Evolutionary conservation across 2,113 vertebrate genomes (phyloP).

Genomic region (Chascanopsetta lugubris): DNA sequence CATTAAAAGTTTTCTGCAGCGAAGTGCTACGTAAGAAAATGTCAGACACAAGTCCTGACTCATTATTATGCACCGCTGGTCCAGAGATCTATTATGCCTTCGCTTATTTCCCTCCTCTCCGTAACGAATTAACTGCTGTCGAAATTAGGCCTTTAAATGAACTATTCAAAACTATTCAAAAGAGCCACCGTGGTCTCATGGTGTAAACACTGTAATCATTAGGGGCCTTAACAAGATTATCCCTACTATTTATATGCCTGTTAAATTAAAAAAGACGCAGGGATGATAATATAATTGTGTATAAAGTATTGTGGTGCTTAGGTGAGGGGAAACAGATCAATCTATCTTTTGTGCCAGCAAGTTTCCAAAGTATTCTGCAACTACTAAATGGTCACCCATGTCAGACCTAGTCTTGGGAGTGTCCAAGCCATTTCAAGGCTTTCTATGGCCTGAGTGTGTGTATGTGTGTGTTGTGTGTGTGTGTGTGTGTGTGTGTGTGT

Average conservation of each 20-base stretch:
- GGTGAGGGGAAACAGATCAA: not conserved
- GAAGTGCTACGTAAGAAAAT: slow-evolving; percentile 28
- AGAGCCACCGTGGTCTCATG: not conserved
- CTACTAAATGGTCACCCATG: no score
- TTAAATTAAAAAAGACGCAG: slow-evolving; percentile 31
- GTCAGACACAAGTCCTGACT: slow-evolving; percentile 34
- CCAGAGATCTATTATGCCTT: slow-evolving; percentile 25
- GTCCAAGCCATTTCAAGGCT: not conserved
- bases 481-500: no score
- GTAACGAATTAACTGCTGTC: slow-evolving; percentile 50
- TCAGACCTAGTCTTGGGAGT: no score
- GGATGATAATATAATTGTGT: not conserved
- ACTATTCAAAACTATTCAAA: slow-evolving; percentile 23
- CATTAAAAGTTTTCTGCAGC: slow-evolving; percentile 62
- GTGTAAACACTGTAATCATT: slow-evolving; percentile 23
- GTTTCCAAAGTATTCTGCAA: not conserved
- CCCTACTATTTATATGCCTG: slow-evolving; percentile 14
- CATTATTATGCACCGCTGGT: slow-evolving; percentile 33
- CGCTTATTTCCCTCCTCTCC: slow-evolving; percentile 44
- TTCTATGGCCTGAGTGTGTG: no score
- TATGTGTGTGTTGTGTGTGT: no score
- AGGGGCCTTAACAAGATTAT: slow-evolving; percentile 1
- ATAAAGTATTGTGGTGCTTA: not conserved
- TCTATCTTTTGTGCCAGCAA: not conserved
- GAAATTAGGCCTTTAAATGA: slow-evolving; percentile 48